Percentiles rank a stretch among this genome's conserved stretches.
These are phyloP conservation scores for Buathra laborator DNA, from an alignment of 2,888 invertebrate genomes.

Conservation along the genomic window DNA sequence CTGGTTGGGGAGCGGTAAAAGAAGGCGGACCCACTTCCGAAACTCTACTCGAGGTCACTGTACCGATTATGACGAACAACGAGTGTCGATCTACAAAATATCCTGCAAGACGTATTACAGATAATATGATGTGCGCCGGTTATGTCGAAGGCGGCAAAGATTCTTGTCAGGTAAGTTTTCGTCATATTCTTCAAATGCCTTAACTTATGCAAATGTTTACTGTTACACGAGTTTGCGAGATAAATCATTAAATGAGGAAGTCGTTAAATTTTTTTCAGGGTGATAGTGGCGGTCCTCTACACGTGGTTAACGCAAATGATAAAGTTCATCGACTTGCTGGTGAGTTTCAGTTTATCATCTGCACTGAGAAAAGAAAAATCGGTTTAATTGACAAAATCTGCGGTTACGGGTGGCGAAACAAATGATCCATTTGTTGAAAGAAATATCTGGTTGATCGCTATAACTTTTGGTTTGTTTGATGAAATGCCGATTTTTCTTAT, in stretches of 20 bases:
- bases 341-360: constrained; percentile 80
- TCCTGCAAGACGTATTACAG: constrained; percentile 89
- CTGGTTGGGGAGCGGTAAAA: constrained; percentile 92
- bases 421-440: too few species aligned
- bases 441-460: too few species aligned
- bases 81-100: constrained; percentile 90
- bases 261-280: constrained; percentile 86
- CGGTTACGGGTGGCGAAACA: too few species aligned
- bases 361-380: background rate
- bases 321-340: constrained; percentile 87
- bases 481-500: too few species aligned
- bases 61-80: constrained; percentile 90
- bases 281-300: constrained; percentile 92
- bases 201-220: too few species aligned
- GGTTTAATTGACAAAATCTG: too few species aligned
- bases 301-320: constrained; percentile 86
- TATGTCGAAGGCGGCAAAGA: constrained; percentile 90
- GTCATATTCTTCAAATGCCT: constrained; percentile 10
- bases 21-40: constrained; percentile 90
- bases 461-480: too few species aligned
- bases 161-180: constrained; percentile 89
- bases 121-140: constrained; percentile 94
- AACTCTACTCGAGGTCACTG: constrained; percentile 91
- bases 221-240: background rate
- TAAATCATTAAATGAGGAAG: background rate